Conservation (phyloP, 2,888 invertebrate genomes). For the Coecobrya sp. region DNA sequence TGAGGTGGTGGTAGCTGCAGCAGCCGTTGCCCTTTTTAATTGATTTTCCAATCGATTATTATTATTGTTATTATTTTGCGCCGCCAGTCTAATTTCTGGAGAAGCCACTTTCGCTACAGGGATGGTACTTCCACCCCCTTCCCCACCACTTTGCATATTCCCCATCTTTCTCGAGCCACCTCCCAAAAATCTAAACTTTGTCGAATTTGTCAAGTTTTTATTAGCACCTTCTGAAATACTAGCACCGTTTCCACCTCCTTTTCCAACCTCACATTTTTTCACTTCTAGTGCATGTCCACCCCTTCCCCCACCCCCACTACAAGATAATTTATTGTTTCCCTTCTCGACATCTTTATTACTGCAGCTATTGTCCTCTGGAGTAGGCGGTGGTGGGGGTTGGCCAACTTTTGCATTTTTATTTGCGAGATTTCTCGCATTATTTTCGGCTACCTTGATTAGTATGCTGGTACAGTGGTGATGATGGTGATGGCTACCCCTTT, state of each 20-base stretch:
- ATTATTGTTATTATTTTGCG: neutral
- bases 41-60: no score
- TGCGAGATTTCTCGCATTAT: conserved; percentile 48
- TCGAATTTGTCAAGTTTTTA: neutral
- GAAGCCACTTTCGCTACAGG: no score
- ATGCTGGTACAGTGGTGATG: conserved; percentile 28
- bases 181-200: neutral
- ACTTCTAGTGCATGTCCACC: neutral
- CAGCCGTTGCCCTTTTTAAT: neutral
- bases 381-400: neutral
- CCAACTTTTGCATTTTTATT: neutral
- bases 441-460: conserved; percentile 61
- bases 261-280: neutral
- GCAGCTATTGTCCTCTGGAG: neutral
- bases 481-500: conserved; percentile 21
- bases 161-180: neutral
- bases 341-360: neutral
- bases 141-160: neutral
- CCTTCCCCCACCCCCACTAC: neutral
- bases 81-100: no score
- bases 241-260: neutral
- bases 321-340: neutral
- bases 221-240: conserved; percentile 15
- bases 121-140: neutral
- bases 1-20: neutral